Conservation (phyloP, 2,888 invertebrate species). For the Pristionchus maxplancki region DNA sequence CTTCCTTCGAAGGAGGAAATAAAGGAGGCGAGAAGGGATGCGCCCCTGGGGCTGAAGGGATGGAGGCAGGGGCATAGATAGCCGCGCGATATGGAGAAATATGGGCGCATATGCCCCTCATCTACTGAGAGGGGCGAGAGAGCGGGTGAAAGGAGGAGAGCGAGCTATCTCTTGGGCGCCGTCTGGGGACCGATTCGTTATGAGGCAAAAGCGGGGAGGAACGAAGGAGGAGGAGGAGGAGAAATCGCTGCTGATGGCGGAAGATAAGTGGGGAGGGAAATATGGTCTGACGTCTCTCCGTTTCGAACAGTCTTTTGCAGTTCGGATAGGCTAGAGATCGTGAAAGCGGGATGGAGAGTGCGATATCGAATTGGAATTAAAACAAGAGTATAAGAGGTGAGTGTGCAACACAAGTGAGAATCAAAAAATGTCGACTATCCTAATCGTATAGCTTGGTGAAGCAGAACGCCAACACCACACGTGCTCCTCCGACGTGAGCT, state of each 20-base stretch:
- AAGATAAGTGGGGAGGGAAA: too few species aligned
- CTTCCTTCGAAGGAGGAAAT: constrained; percentile 1
- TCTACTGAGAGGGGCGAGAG: background rate
- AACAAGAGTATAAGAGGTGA: too few species aligned
- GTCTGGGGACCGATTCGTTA: constrained; percentile 6
- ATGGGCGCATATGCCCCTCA: background rate
- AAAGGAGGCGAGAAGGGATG: too few species aligned
- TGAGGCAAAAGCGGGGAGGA: background rate
- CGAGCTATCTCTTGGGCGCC: background rate
- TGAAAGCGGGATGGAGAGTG: too few species aligned
- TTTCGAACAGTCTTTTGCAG: too few species aligned
- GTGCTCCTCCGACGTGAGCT: background rate
- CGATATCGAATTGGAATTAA: too few species aligned
- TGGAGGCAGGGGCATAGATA: background rate
- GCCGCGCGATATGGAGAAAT: constrained; percentile 19
- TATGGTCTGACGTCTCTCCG: too few species aligned
- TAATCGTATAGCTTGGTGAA: too few species aligned
- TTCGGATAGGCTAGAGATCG: too few species aligned
- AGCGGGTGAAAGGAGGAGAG: background rate
- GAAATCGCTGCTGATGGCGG: background rate
- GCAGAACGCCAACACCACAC: too few species aligned
- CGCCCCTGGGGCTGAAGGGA: background rate
- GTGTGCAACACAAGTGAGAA: too few species aligned
- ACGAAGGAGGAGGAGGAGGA: background rate
- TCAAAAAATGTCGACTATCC: too few species aligned